phyloP scores from a whole-genome alignment of 1,140 invertebrate species.

The Pseudomyrmex pallidus region DNA sequence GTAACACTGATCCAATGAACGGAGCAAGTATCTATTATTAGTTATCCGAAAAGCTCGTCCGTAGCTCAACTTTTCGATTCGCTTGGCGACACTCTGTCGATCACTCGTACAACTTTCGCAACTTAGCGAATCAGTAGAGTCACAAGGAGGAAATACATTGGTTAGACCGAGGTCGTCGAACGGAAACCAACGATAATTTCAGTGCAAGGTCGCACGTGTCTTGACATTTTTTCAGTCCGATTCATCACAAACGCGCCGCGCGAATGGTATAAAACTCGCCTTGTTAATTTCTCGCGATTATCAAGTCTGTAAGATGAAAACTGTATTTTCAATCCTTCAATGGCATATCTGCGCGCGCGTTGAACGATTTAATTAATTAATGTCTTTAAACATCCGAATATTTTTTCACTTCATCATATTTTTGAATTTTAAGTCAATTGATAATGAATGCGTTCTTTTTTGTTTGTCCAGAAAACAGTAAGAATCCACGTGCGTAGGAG shows the following conservation, averaged over 20 bases:
- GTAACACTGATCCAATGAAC: background rate
- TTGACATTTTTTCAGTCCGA: constrained; percentile 3
- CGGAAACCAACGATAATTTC: constrained; percentile 15
- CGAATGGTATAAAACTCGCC: background rate
- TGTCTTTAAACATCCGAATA: background rate
- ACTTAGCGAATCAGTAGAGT: background rate
- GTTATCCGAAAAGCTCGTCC: background rate
- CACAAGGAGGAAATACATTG: background rate
- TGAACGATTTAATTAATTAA: no score
- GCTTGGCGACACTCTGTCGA: background rate
- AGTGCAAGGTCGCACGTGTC: background rate
- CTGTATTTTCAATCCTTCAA: constrained; percentile 9
- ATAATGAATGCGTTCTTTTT: background rate
- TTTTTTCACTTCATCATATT: background rate
- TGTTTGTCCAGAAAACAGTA: background rate
- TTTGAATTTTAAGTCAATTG: background rate
- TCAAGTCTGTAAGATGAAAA: background rate
- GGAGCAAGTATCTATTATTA: background rate
- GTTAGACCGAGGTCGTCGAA: constrained; percentile 18
- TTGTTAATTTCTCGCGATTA: background rate
- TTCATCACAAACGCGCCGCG: background rate
- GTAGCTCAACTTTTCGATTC: background rate
- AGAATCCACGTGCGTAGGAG: background rate
- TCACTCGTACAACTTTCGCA: background rate
- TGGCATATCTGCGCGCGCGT: no score